Evolutionary conservation across 1,140 invertebrate genomes (phyloP).

Genomic region (Cydia fagiglandana): DNA sequence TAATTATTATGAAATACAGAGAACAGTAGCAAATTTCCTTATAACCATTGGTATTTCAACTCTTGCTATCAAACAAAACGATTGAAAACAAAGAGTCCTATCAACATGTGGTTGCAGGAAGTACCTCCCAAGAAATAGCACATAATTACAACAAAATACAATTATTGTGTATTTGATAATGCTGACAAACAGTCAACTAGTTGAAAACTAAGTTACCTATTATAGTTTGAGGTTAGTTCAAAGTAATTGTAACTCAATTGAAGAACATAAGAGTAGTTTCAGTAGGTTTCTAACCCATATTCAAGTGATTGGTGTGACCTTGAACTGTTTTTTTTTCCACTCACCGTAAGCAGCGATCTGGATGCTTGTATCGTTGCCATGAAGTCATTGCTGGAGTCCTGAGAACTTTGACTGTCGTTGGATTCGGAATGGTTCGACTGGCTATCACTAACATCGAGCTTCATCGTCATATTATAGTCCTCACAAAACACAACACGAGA

Average conservation of each 20-base stretch:
- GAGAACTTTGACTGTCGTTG: conserved; percentile 72
- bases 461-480: conserved; percentile 67
- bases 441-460: conserved; percentile 73
- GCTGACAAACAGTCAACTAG: not conserved
- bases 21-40: not conserved
- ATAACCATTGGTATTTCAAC: not conserved
- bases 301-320: not conserved
- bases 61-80: not conserved
- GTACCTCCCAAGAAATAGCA: not conserved
- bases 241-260: conserved; percentile 3
- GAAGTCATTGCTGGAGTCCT: conserved; percentile 73
- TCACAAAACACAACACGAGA: conserved; percentile 45
- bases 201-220: not conserved
- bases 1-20: not conserved
- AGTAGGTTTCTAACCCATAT: conserved; percentile 1
- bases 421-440: conserved; percentile 74
- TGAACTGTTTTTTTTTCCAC: conserved; percentile 35
- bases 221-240: not conserved
- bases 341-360: conserved; percentile 64
- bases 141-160: not conserved
- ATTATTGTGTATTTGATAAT: not conserved
- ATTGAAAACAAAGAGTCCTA: not conserved
- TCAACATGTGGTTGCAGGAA: not conserved
- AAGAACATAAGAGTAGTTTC: not conserved
- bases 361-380: conserved; percentile 60